Percentiles rank a stretch among this genome's conserved stretches.
Conservation (phyloP, 2,113 vertebrate genomes). For the Grammomys dolichurus region DNA sequence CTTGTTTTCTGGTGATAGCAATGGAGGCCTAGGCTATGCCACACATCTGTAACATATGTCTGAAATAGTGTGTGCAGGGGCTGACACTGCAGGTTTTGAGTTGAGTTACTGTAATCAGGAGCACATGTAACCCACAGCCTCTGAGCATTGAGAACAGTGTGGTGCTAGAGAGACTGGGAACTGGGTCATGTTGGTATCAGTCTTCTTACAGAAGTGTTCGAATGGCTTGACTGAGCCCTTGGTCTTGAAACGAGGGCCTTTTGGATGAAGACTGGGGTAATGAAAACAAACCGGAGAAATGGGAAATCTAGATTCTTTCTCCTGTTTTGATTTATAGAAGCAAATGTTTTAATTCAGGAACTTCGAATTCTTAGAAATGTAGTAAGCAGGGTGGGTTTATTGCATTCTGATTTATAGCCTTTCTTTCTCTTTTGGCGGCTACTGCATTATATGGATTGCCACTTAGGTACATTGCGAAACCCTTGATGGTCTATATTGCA, state of each 20-base stretch:
- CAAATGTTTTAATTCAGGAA: slow-evolving; percentile 45
- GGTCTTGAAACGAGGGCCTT: slow-evolving; percentile 37
- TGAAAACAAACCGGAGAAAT: slow-evolving; percentile 9
- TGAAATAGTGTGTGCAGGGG: background rate
- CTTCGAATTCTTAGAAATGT: slow-evolving; percentile 53
- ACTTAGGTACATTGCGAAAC: slow-evolving; percentile 11
- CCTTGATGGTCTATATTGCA: slow-evolving; percentile 20
- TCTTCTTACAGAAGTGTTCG: background rate
- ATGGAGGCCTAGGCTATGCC: background rate
- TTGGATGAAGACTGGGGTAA: background rate
- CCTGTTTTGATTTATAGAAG: slow-evolving; percentile 58
- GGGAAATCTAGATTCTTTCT: slow-evolving; percentile 9
- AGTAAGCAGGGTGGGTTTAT: slow-evolving; percentile 31
- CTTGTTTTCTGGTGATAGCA: background rate
- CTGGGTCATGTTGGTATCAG: background rate
- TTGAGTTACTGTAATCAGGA: background rate
- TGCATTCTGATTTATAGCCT: slow-evolving; percentile 38
- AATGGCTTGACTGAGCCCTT: background rate
- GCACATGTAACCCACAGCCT: background rate
- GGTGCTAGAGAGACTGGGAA: background rate
- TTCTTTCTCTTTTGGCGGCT: background rate
- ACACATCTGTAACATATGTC: background rate
- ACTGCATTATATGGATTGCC: slow-evolving; percentile 11
- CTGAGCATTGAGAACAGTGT: background rate
- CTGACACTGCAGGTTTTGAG: background rate